Base-by-base conservation (phyloP, 2,113 vertebrate genomes). In the Leptobrachium leishanense region DNA sequence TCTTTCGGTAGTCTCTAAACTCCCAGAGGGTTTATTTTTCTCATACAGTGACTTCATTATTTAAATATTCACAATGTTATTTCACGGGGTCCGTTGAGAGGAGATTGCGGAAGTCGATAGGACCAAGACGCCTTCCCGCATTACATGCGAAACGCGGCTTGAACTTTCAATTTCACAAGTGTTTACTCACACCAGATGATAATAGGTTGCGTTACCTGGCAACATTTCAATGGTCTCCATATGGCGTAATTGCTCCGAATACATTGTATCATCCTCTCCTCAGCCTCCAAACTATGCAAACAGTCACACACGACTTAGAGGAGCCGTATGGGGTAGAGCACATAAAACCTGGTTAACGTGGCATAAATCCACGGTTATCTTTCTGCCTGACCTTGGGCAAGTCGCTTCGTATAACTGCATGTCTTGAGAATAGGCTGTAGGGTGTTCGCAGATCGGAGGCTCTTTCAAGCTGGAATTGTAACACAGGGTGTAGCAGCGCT, bases 11-110 rank as follows among this genome's bases (percentile, higher is more conserved):
- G 70, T 65, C 69, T 64, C 57, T 62, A 42, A 43, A 31, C 31
- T 55, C 77, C 69, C 59, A 54, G 62, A 43, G 5, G 77, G 59
- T 72, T 79, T 79, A 72, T 73, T 73, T 66, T 79, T 66, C 62
- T 72, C 53, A 44, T 79, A 73, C 77, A 79, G 77, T 73, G 69
- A 20, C 72, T 79, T 65, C 50, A 79, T 72, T 73, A 79, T 79
- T 72, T n/a, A 55, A 13, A 57, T 73, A 40, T 79, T 79, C 55
- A 67, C 55, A 41, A 59, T 55, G 62, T 79, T 79, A 73, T 79
- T 79, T 66, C 46, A 31, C 40, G 44, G 69, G 62, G 69, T 79
- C 59, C 69, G 55, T 67, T 55, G 62, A 73, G 46, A 57, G 62
- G n/a, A 73, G 46, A 73, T 72, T 66, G 67, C 31, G 57, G n/a